Evolutionary conservation across 2,888 invertebrate genomes (phyloP).

Genomic region (Cotesia congregata): DNA sequence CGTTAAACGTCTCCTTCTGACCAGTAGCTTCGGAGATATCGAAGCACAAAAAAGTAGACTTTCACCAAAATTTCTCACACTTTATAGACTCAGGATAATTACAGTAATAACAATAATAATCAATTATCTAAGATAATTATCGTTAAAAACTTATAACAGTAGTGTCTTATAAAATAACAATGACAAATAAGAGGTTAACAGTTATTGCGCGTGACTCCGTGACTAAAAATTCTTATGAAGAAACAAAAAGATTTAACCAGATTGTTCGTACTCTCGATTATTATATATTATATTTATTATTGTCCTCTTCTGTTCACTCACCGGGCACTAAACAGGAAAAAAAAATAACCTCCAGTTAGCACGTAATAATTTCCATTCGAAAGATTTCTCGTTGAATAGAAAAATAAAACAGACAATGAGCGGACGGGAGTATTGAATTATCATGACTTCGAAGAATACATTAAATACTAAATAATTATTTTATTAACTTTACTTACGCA

Average conservation of each 20-base stretch:
- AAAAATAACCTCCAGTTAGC: background rate
- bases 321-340: background rate
- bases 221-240: background rate
- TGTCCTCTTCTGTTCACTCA: background rate
- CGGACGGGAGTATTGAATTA: background rate
- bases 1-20: no score
- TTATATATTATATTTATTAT: background rate
- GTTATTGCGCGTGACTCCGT: slow-evolving; percentile 1
- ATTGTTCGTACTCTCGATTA: background rate
- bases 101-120: background rate
- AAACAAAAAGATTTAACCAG: background rate
- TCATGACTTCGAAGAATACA: background rate
- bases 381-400: background rate
- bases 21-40: no score
- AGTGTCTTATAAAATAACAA: background rate
- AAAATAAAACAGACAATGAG: background rate
- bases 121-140: background rate
- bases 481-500: background rate
- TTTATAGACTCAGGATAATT: background rate
- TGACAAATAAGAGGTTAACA: background rate
- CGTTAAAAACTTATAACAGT: background rate
- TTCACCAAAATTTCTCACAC: background rate
- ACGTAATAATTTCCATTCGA: background rate
- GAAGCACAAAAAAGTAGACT: background rate
- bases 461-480: background rate